Evolutionary conservation across 2,113 vertebrate genomes (phyloP).

Genomic region (Peucedramus taeniatus): DNA sequence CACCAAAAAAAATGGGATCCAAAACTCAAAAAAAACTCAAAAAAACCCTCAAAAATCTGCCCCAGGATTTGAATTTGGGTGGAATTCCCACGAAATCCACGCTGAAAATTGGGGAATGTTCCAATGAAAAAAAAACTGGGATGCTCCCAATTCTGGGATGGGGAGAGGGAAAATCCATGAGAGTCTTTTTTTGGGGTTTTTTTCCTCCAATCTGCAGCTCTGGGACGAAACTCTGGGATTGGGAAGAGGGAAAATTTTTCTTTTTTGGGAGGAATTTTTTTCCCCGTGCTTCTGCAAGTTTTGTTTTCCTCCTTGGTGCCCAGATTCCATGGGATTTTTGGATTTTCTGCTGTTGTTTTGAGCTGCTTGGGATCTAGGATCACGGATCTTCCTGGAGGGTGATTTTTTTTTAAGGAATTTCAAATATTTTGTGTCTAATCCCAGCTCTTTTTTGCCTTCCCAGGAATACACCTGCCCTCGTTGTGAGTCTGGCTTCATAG

Average conservation of each 20-base stretch:
- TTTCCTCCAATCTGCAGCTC: not conserved
- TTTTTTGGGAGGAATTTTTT: not conserved
- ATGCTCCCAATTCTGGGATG: too few relatives aligned
- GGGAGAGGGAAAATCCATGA: not conserved
- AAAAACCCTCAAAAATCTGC: too few relatives aligned
- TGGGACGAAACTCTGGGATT: not conserved
- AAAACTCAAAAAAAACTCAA: too few relatives aligned
- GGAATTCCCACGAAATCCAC: not conserved
- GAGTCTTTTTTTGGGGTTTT: not conserved
- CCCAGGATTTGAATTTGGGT: not conserved
- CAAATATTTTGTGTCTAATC: not conserved
- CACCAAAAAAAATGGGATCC: too few relatives aligned
- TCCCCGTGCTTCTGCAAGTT: rapidly evolving
- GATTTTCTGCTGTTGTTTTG: too few relatives aligned
- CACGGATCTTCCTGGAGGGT: not conserved
- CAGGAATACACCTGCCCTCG: not conserved
- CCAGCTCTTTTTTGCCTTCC: not conserved
- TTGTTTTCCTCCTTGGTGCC: not conserved
- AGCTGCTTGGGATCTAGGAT: not conserved
- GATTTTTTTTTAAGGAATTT: not conserved
- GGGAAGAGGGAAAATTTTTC: not conserved
- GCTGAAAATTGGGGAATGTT: too few relatives aligned
- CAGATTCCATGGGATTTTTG: rapidly evolving
- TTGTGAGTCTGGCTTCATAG: not conserved
- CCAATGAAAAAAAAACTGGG: too few relatives aligned